Base-by-base conservation (phyloP, 2,113 vertebrate genomes). In the Ageneiosus marmoratus region DNA sequence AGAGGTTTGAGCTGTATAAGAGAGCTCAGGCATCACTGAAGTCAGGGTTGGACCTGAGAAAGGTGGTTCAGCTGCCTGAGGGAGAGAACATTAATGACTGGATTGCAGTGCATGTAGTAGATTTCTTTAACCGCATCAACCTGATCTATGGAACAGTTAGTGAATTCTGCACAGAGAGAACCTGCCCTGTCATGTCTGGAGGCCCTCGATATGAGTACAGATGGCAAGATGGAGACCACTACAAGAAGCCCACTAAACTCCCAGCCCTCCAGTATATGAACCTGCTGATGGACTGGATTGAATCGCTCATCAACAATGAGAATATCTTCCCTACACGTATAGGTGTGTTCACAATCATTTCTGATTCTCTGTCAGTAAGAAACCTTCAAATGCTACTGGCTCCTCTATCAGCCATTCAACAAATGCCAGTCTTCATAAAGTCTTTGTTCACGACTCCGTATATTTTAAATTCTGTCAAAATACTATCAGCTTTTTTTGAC, bases 51-150 rank as follows among this genome's bases (percentile, higher is more conserved):
- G 97, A 99, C 91, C 94, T 99, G 84, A 96, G 95, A 84, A 95
- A 95, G 0, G 97, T 98, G 85, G 98, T 99, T 34, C 96, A 97
- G 92, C 92, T 99, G 69, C 97, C 98, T 0, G 96, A 96, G 0
- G 96, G 96, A 0, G 97, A 98, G 88, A 97, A 88, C 89, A 95
- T 98, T 86, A 96, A 96, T 0, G 98, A 99, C 90, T 99, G 98
- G 98, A 96, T 98, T 0, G 98, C 98, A 0, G 96, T 99, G 88
- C 97, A 99, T 0, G 96, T 98, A 63, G 98, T 99, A 90, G 98
- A 99, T 92, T 99, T 99, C 93, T 99, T 99, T 87, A 99, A 99
- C 89, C 95, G 98, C 79, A 98, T 99, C 91, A 99, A 99, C 91
- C 94, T 99, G 87, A 99, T 99, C 93, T 99, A 99, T 0, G 98